Percentiles rank a stretch among this genome's conserved stretches.
These are phyloP conservation scores for Ictidomys tridecemlineatus DNA, from an alignment of 2,113 vertebrate species.

Conservation along the genomic window DNA sequence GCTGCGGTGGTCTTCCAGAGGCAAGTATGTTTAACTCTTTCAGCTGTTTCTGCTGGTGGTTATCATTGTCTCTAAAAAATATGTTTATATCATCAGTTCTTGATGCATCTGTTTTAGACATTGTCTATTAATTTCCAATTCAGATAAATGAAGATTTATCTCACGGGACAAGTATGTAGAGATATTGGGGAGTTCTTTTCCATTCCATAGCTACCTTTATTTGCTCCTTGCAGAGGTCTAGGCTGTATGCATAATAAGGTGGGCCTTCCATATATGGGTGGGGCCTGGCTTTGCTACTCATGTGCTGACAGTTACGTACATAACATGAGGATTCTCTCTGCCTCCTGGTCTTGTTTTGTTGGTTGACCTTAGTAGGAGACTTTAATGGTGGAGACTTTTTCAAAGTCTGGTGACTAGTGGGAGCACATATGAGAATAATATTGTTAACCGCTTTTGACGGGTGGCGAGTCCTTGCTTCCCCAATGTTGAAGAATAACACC, in stretches of 20 bases:
- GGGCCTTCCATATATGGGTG: neutral
- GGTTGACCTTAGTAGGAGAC: neutral
- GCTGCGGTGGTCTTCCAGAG: neutral
- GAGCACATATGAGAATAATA: neutral
- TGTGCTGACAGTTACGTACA: neutral
- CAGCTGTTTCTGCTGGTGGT: conserved; percentile 4
- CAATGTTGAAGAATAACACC: no score
- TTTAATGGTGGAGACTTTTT: neutral
- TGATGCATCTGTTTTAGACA: conserved; percentile 24
- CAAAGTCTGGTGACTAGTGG: neutral
- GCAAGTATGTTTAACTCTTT: conserved; percentile 17
- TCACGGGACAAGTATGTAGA: neutral
- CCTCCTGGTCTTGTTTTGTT: neutral
- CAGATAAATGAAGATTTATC: conserved; percentile 47
- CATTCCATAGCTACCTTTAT: neutral
- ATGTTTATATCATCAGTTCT: neutral
- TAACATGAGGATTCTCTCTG: neutral
- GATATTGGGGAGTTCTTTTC: neutral
- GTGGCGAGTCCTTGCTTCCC: no score
- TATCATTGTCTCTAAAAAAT: neutral
- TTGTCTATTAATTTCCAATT: conserved; percentile 48
- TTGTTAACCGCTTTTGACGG: no score
- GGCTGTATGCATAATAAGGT: neutral
- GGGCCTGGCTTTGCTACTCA: neutral
- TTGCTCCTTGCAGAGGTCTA: neutral